Base-by-base conservation (phyloP, 2,113 vertebrate genomes). In the Verasper variegatus region DNA sequence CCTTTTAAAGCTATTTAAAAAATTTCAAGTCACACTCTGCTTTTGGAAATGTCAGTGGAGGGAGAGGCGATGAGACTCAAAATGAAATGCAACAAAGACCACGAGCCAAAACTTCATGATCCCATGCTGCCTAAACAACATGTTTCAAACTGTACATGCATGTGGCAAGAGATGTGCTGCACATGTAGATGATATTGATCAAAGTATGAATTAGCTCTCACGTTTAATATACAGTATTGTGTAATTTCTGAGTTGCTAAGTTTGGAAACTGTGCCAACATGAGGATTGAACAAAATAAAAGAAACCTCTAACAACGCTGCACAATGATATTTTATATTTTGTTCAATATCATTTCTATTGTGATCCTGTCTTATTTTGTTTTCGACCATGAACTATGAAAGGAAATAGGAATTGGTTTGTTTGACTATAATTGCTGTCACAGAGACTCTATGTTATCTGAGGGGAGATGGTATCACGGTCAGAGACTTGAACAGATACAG, bases 401-500 rank as follows among this genome's bases (percentile, higher is more conserved):
- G 45, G 0, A 47, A 14, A 47, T 47, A 14, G 45, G 45, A 47
- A 47, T 47, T 47, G 12, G 45, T 57, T 26, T 59, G 18, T 64
- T 64, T 35, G 23, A 13, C 5, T 45, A 2, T 2, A 15, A 15
- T 35, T 17, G 2, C 2, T 26, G 14, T 62, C 51, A 68, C 15
- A 3, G 56, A 27, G 21, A 15, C 31, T 58, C 11, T 1, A 2
- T 56, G 51, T 67, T 20, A 24, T 13, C 20, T 56, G 14, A 78
- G 57, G 12, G 51, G 23, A 21, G 61, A 68, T 62, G 17, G 20
- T 68, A 55, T 47, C 45, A 3, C 18, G 0, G 9, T 61, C 56
- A 47, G 55, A 71, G 13, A 31, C 56, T 63, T 18, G 2, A 27
- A 37, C 63, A 78, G 56, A 82, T 78, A 62, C 37, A 75, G 62